Percentiles rank a stretch among this genome's conserved stretches.
Conservation (phyloP, 2,888 invertebrate species). For the Lissocephala sabroskyi region DNA sequence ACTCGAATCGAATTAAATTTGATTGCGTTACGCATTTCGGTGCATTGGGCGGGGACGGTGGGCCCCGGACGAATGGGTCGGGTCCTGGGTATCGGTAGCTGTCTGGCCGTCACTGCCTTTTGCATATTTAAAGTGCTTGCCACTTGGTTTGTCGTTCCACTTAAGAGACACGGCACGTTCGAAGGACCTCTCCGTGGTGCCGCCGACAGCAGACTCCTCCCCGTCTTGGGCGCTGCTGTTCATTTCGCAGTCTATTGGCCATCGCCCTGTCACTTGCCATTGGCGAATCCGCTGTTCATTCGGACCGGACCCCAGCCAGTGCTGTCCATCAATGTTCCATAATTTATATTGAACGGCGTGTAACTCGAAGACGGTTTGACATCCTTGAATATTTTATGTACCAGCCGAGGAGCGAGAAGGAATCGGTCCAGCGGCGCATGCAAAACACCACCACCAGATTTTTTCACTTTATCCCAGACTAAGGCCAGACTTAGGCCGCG, state of each 20-base stretch:
- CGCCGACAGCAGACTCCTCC: too few species aligned
- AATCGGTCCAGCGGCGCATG: too few species aligned
- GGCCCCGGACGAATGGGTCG: too few species aligned
- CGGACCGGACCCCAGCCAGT: background rate
- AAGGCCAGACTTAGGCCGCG: too few species aligned
- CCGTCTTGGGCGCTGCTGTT: background rate
- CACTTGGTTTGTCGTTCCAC: slow-evolving; percentile 32
- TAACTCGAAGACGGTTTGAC: slow-evolving; percentile 16
- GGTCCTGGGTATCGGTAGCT: too few species aligned
- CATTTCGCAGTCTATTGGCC: background rate
- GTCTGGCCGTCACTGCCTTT: slow-evolving; percentile 17
- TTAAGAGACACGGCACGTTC: slow-evolving; percentile 25
- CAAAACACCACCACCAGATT: too few species aligned
- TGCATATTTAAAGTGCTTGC: slow-evolving; percentile 48
- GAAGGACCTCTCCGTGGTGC: background rate
- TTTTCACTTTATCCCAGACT: too few species aligned
- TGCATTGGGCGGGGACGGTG: too few species aligned
- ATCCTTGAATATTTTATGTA: slow-evolving; percentile 29
- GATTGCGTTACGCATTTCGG: slow-evolving; percentile 4
- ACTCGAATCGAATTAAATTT: slow-evolving; percentile 31
- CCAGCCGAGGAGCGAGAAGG: too few species aligned
- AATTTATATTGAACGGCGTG: slow-evolving; percentile 18
- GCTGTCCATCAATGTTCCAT: slow-evolving; percentile 14
- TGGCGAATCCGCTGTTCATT: background rate
- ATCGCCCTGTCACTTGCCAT: slow-evolving; percentile 27